phyloP scores from a whole-genome alignment of 1,140 invertebrate species.

The Drosophila yakuba region DNA sequence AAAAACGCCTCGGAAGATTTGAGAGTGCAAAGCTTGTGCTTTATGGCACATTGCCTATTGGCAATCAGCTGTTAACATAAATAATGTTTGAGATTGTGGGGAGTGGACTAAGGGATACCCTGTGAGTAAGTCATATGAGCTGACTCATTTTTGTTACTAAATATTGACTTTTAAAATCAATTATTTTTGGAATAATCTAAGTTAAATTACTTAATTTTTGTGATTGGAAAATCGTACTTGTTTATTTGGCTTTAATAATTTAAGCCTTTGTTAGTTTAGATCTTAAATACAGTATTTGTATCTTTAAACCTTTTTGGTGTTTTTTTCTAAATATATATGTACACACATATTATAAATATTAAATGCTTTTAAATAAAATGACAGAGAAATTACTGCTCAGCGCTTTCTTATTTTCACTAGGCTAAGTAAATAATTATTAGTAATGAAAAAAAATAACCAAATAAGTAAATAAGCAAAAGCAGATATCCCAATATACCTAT shows the following conservation, averaged over 20 bases:
- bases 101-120: conserved; percentile 10
- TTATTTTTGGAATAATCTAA: too few relatives aligned
- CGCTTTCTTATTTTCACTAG: neutral
- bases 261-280: neutral
- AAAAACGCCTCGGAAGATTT: conserved; percentile 42
- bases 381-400: neutral
- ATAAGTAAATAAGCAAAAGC: neutral
- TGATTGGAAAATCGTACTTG: too few relatives aligned
- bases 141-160: neutral
- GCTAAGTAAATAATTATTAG: neutral
- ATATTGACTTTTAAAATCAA: too few relatives aligned
- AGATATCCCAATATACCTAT: conserved; percentile 6
- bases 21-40: conserved; percentile 48
- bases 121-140: neutral
- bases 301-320: neutral
- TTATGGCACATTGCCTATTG: conserved; percentile 46
- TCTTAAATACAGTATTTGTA: too few relatives aligned
- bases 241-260: too few relatives aligned
- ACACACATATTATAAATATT: neutral
- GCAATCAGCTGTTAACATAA: conserved; percentile 49
- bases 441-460: neutral
- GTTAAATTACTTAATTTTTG: too few relatives aligned
- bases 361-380: neutral
- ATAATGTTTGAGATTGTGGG: conserved; percentile 1
- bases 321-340: neutral